Percentiles rank a stretch among this genome's conserved stretches.
These are phyloP conservation scores for Montipora capitata DNA, from an alignment of 92 coral and sea anemone genomes.

Conservation along the genomic window DNA sequence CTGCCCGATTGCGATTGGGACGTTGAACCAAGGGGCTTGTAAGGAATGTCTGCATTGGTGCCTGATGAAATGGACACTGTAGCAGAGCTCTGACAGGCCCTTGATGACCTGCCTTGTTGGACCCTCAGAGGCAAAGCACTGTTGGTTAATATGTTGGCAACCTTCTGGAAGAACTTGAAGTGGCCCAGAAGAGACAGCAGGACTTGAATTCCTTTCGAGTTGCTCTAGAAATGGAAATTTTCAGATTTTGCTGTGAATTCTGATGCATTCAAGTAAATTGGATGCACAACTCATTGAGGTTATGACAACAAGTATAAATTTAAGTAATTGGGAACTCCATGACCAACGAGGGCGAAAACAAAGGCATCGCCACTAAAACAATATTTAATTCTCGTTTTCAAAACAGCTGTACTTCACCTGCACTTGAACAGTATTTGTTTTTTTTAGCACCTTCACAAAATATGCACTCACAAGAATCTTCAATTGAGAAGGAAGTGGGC, in stretches of 20 bases:
- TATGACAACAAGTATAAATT: neutral
- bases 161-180: constrained; percentile 85
- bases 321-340: too few species aligned
- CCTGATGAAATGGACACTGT: constrained; percentile 83
- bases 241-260: neutral
- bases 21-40: constrained; percentile 90
- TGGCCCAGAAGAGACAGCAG: constrained; percentile 84
- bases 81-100: constrained; percentile 93
- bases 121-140: constrained; percentile 54
- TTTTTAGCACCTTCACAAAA: too few species aligned
- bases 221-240: constrained; percentile 53
- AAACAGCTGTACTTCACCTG: too few species aligned
- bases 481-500: too few species aligned
- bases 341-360: too few species aligned
- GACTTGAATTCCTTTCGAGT: constrained; percentile 67
- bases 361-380: too few species aligned
- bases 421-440: too few species aligned
- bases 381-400: too few species aligned
- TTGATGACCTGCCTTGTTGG: constrained; percentile 77
- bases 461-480: too few species aligned
- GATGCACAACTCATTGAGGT: neutral
- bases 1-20: constrained; percentile 83
- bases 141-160: constrained; percentile 74
- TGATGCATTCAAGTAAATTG: neutral
- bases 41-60: constrained; percentile 88